Base-by-base conservation (phyloP, 2,113 vertebrate genomes). In the Calyptommatus sinebrachiatus region DNA sequence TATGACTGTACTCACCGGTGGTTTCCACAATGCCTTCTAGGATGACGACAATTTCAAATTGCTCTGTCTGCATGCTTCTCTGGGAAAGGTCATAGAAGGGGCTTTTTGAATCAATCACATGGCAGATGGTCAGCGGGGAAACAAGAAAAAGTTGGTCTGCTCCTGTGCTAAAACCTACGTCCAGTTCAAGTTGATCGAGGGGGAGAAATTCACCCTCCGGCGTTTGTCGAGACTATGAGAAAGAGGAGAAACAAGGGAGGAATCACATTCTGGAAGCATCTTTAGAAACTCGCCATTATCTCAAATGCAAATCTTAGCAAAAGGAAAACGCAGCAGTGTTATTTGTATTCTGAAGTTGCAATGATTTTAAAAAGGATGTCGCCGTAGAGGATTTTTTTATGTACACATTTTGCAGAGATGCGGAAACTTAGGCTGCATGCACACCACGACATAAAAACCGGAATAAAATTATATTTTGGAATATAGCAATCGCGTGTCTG, bases 41-140 rank as follows among this genome's bases (percentile, higher is more conserved):
- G 94, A 99, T 99, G 92, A 99, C 98, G 85, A 99, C 98, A 50
- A 99, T 99, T 94, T 99, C 98, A 78, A 99, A 99, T 93, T 99
- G 98, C 92, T 99, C 98, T 0, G 92, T 98, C 82, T 97, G 97
- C 97, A 99, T 99, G 95, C 98, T 99, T 86, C 97, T 95, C 94
- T 99, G 97, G 14, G 98, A 99, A 61, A 99, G 96, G 84, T 99
- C 97, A 85, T 99, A 99, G 95, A 99, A 99, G 88, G 98, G 98
- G 93, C 98, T 99, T 95, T 99, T 99, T 94, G 97, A 91, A 90
- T 99, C 98, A 60, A 99, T 99, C 94, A 99, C 97, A 84, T 99
- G 98, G 95, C 98, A 99, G 94, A 99, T 99, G 67, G 98, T 99
- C 86, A 99, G 98, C 0, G 98, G 98, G 57, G 98, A 99, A 90